Evolutionary conservation across 2,888 invertebrate genomes (phyloP), one percentile per base, ranked within the genome.

Genomic region (Amphimallon solstitiale): DNA sequence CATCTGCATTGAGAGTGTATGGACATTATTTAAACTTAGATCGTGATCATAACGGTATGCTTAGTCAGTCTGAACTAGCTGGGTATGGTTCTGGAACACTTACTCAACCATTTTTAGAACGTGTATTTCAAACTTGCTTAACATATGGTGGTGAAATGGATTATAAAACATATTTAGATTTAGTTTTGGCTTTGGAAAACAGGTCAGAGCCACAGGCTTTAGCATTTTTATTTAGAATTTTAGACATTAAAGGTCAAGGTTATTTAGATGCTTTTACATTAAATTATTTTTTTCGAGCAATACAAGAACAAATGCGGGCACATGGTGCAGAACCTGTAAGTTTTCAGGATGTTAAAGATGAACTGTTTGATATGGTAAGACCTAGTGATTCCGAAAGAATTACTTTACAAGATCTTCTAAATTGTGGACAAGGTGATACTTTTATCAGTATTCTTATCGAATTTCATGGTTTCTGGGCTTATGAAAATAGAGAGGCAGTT

Each of bases 301-400:
- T 98, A 72, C 93, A 96, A 81, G 93, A 95, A 72, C 94, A 95
- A 81, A 92, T 98, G 89, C 87, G 88, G 63, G 87, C 90, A 5
- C 93, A 94, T 80, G 93, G 92, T 23, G 93, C 94, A n/a, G 95
- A 95, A 71, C 91, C 92, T 0, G 94, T 97, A 0, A 90, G 90
- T 74, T 97, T 97, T 81, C 92, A 95, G 73, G 97, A 98, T 83
- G 93, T 98, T 0, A 96, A 96, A 81, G 96, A 98, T 85, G 97
- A 98, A 84, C 93, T 98, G 73, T 98, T 97, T 84, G 98, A 98
- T 84, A 98, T 98, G 97, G 94, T 97, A 1, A 91, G 95, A 70
- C 96, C 97, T 0, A 88, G 86, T 66, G 89, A 97, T 81, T 92
- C 94, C 0, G 85, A 89, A 7, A 88, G 89, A 79, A 96, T 98